Evolutionary conservation across 2,888 invertebrate species (phyloP), one percentile per base, ranked within the genome.

Genomic region (Liopterus haemorrhoidalis): DNA sequence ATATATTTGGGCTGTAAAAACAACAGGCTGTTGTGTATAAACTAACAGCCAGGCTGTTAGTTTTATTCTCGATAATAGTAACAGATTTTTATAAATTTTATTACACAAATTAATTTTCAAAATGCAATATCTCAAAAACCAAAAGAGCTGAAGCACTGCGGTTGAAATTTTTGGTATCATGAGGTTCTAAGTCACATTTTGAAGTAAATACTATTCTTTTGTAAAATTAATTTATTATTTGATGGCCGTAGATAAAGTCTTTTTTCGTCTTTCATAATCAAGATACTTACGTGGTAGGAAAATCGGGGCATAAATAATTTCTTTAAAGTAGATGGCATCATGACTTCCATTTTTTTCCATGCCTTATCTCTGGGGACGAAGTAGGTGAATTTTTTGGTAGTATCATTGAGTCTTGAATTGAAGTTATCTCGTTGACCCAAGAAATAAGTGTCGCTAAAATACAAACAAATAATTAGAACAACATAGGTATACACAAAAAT

Each of bases 321-420:
- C 68, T 88, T 88, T 66, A 84, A 82, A 9, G 85, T 81, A 3
- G 90, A 86, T 4, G 91, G 91, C 58, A 81, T 80, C 52, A 76
- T 75, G 42, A 79, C 72, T 64, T 81, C 78, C 54, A 85, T 81
- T 57, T 82, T 79, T 37, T 79, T 73, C 95, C 95, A 95, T 40
- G 92, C 95, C 60, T 81, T 81, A 63, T 96, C 85, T 22, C 86
- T 78, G 0, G 95, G 94, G 6, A 90, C 92, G 62, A 95, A 93
- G 68, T 87, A 90, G 1, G 95, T 95, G 69, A 83, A 93, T 42
- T 85, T 80, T 56, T 82, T 82, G 48, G 77, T 79, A 52, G 81
- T 76, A 54, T 85, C 82, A 58, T 81, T 81, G 49, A 93, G 70
- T 61, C 83, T 83, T 11, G 78, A 73, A 66, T 91, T 91, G 68